Evolutionary conservation across 2,797 vertebrate genomes (phyloP), one percentile per base, ranked within the genome.

Genomic region (Gambelia wislizenii): DNA sequence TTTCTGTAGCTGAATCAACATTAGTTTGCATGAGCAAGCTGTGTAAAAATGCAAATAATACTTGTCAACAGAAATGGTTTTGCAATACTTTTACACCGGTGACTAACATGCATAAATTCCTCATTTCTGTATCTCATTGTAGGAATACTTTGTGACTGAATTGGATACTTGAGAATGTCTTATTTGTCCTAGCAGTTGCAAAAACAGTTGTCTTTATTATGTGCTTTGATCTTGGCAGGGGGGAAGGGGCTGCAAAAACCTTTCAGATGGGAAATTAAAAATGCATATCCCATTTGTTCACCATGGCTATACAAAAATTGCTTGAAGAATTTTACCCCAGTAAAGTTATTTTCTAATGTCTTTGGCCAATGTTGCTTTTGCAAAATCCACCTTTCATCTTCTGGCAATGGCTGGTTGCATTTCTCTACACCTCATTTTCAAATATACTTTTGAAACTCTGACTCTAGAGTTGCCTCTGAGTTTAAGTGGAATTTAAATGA

Each of bases 101-200:
- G 77, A 81, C 86, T 67, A 88, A 85, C 39, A 54, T 1, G 10
- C 67, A 84, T 59, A 64, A 87, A 90, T 75, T 75, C 85, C 52
- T 61, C 18, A 67, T 20, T 76, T 75, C 56, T 76, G 13, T 75
- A 36, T 61, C 33, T 91, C 76, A 80, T 85, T 82, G 81, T 83
- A 54, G 33, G 83, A 54, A 81, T 44, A 82, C 33, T 79, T 76
- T 75, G 69, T 16, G 54, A 49, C 80, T 16, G 47, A 75, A 44
- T 54, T 27, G 36, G 81, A 49, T 74, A 47, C 47, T 69, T 30
- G 4, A 67, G 67, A 30, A 75, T 42, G 67, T n/a, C 67, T 39
- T 47, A 22, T 47, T 81, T 54, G 1, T 36, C 54, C 30, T 54
- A 83, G 64, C 67, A 81, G 69, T 87, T 85, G 44, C 47, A 36